These are phyloP conservation scores for Momotus momota DNA, from an alignment of 2,797 vertebrate species.

Conservation along the genomic window DNA sequence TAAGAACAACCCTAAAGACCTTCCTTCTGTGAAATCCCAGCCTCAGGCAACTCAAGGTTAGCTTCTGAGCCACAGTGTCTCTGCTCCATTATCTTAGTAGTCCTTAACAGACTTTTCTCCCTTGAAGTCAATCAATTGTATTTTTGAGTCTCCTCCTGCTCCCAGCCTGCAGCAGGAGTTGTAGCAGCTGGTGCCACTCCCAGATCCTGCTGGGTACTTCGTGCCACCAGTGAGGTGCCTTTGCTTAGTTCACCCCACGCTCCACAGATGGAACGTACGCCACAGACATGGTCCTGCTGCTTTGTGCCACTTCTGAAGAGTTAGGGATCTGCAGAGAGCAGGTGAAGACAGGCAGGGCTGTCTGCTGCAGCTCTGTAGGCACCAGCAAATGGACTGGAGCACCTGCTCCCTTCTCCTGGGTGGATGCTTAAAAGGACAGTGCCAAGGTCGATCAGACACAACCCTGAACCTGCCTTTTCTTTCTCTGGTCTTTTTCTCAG, in stretches of 20 bases:
- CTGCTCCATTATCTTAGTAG: neutral
- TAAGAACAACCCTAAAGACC: neutral
- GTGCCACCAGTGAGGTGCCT: accelerated
- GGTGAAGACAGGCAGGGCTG: neutral
- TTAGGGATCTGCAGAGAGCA: neutral
- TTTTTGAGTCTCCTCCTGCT: neutral
- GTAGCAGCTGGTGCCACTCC: neutral
- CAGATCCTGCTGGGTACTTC: neutral
- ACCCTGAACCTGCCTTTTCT: neutral
- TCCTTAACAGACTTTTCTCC: neutral
- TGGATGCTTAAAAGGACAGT: conserved; percentile 20
- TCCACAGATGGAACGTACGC: neutral
- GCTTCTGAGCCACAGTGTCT: neutral
- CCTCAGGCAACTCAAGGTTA: neutral
- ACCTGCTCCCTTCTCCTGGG: conserved; percentile 22
- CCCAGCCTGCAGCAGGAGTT: neutral
- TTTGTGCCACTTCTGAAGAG: neutral
- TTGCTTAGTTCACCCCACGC: neutral
- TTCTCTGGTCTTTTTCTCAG: neutral
- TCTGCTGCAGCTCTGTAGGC: neutral
- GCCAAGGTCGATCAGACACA: conserved; percentile 3
- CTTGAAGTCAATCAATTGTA: neutral
- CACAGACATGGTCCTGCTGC: neutral
- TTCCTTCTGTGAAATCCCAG: neutral
- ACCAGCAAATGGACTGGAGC: neutral